phyloP scores from a whole-genome alignment of 2,797 vertebrate genomes.

The Tapera naevia region DNA sequence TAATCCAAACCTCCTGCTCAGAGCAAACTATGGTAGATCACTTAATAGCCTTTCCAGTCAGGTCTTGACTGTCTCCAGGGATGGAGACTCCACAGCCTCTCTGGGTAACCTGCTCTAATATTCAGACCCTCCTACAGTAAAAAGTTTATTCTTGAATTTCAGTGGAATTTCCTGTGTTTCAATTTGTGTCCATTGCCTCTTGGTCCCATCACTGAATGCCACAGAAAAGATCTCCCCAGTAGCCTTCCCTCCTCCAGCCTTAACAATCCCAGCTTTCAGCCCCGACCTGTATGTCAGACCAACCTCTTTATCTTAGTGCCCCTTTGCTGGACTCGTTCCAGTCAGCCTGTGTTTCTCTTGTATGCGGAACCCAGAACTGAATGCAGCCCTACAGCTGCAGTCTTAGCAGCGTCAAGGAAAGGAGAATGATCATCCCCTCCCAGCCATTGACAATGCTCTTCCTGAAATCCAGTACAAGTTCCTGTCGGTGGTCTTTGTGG shows the following conservation, averaged over 20 bases:
- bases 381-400: not conserved
- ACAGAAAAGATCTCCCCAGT: not conserved
- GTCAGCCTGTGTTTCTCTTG: not conserved
- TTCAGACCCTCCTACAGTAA: not conserved
- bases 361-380: not conserved
- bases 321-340: not conserved
- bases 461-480: not conserved
- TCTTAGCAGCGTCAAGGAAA: not conserved
- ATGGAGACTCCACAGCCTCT: not conserved
- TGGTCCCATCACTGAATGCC: not conserved
- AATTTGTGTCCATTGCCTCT: not conserved
- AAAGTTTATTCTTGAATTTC: not conserved
- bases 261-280: not conserved
- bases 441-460: not conserved
- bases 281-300: not conserved
- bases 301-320: not conserved
- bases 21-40: not conserved
- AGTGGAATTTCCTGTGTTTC: not conserved
- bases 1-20: not conserved
- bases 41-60: not conserved
- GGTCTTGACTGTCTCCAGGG: not conserved
- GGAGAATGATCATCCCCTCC: not conserved
- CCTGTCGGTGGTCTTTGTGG: not conserved
- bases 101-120: not conserved
- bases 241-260: not conserved